Base-by-base conservation (phyloP, 92 coral and sea anemone genomes). In the Pocillopora meandrina region DNA sequence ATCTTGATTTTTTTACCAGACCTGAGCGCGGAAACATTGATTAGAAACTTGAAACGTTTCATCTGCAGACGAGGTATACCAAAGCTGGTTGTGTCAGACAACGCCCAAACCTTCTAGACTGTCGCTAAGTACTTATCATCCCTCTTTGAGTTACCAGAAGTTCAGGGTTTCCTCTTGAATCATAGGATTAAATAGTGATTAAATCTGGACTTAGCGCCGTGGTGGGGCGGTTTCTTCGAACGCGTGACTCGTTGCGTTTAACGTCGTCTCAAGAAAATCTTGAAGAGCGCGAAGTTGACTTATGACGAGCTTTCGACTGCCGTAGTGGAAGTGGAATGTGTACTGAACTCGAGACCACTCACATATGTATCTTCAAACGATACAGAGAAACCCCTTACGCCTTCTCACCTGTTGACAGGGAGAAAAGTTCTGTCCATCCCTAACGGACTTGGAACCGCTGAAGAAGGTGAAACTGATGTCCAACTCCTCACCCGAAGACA, bases 11-110 rank as follows among this genome's bases (percentile, higher is more conserved):
- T 85, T 6, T 76, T 65, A 16, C 21, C 47, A 1, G 77, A 85
- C 21, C 15, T 42, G 9, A 59, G 58, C 23, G 15, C 80, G 9
- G 71, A 74, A 57, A 31, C 87, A 23, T 85, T 85, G 56, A 35
- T 77, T 77, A 21, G 88, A 49, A 77, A 84, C 77, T 76, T 85
- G 62, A 42, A 55, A 56, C 61, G 89, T 18, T 78, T 78, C 70
- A 85, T 69, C 19, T 35, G 84, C 15, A 56, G 89, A 23, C 26
- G 26, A 23, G 26, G 26, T 23, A 23, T 23, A 23, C 26, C 26
- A 23, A 23, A 23, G 26, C 26, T 23, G 26, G 26, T 23, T 23
- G 26, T 23, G 26, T 23, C 26, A 23, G 0, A 23, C 26, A 23
- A 23, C 26, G 26, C 26, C 26, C 26, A 23, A 23, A 23, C 26